These are phyloP conservation scores for Triplophysa bombifrons DNA, from an alignment of 2,797 vertebrate species.

Conservation along the genomic window DNA sequence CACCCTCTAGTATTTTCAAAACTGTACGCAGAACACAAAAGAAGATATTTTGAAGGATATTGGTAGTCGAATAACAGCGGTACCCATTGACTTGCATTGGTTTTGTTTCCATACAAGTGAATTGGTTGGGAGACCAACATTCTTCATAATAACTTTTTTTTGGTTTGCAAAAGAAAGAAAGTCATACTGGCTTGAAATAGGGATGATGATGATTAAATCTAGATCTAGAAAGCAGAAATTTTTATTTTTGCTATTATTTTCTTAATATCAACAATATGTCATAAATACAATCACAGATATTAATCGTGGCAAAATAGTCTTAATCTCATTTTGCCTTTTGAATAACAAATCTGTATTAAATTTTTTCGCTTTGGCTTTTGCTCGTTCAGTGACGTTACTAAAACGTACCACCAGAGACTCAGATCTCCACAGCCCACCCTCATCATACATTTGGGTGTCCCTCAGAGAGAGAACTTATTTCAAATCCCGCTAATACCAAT, in stretches of 20 bases:
- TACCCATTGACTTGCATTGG: too few relatives aligned
- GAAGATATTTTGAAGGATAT: too few relatives aligned
- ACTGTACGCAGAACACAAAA: too few relatives aligned
- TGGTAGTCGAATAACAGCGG: too few relatives aligned
- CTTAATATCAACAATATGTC: neutral
- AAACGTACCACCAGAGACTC: slow-evolving; percentile 77
- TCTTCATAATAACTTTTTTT: too few relatives aligned
- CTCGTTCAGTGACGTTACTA: slow-evolving; percentile 77
- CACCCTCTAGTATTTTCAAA: too few relatives aligned
- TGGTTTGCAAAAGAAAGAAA: too few relatives aligned
- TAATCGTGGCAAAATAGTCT: neutral
- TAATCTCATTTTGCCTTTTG: slow-evolving; percentile 25
- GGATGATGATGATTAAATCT: too few relatives aligned
- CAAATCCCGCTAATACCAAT: slow-evolving; percentile 71
- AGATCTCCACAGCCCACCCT: slow-evolving; percentile 66
- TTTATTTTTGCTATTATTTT: neutral
- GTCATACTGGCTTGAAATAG: too few relatives aligned
- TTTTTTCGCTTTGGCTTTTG: slow-evolving; percentile 78
- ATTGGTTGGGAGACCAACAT: too few relatives aligned
- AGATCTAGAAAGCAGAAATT: neutral
- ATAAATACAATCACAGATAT: neutral
- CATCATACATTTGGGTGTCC: slow-evolving; percentile 57
- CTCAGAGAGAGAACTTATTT: slow-evolving; percentile 68
- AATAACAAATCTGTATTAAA: slow-evolving; percentile 72
- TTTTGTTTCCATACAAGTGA: too few relatives aligned